Evolutionary conservation across 2,888 invertebrate species (phyloP).

Genomic region (Parelbella ahira): DNA sequence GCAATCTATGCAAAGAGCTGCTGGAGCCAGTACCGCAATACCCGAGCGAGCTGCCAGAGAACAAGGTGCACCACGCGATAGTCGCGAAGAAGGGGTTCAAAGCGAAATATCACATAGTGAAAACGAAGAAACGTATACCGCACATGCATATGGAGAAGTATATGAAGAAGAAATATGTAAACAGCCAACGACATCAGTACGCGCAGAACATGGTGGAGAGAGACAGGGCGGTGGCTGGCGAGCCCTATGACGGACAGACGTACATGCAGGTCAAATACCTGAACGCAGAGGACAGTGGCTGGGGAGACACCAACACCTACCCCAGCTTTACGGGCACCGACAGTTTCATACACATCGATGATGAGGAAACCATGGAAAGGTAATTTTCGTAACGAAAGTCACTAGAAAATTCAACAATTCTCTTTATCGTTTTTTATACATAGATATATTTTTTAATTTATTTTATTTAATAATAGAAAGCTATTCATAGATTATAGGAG

Average conservation of each 20-base stretch:
- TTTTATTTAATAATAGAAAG: too few relatives aligned
- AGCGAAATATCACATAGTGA: conserved; percentile 53
- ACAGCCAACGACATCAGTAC: conserved; percentile 51
- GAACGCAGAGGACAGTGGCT: conserved; percentile 61
- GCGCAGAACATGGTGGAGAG: conserved; percentile 41
- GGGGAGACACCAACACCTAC: conserved; percentile 66
- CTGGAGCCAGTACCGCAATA: conserved; percentile 47
- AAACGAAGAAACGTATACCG: conserved; percentile 51
- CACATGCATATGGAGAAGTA: conserved; percentile 46
- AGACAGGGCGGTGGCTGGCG: conserved; percentile 44
- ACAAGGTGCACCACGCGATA: conserved; percentile 57
- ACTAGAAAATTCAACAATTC: too few relatives aligned
- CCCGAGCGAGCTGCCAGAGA: conserved; percentile 49
- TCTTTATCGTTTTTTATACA: too few relatives aligned
- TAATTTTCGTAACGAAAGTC: too few relatives aligned
- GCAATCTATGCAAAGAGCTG: conserved; percentile 52
- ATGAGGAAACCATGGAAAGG: conserved; percentile 92
- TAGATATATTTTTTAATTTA: too few relatives aligned
- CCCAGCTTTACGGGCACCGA: conserved; percentile 92
- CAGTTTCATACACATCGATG: conserved; percentile 93
- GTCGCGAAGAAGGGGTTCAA: conserved; percentile 68
- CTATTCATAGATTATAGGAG: too few relatives aligned
- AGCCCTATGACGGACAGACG: conserved; percentile 66
- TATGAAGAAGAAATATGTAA: conserved; percentile 55
- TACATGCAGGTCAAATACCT: conserved; percentile 76